Conservation (phyloP, 1,140 invertebrate species). For the Palaemon carinicauda region DNA sequence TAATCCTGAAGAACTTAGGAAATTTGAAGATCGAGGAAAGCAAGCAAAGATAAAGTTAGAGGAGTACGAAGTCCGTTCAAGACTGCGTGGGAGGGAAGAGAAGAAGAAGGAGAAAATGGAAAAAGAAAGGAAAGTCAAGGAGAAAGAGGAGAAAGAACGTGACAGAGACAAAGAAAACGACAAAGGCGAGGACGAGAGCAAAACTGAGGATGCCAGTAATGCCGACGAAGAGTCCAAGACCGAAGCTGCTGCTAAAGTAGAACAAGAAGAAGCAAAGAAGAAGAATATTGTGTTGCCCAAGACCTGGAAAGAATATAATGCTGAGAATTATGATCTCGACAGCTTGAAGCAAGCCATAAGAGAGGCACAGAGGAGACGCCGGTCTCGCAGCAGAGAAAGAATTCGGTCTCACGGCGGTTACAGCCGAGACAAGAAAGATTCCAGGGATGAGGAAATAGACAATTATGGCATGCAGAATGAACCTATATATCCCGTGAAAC, state of each 20-base stretch:
- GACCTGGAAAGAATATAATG: too few species aligned
- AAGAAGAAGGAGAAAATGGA: background rate
- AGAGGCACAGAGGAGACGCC: too few species aligned
- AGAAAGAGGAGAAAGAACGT: background rate
- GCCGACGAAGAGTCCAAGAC: background rate
- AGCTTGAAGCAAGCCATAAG: too few species aligned
- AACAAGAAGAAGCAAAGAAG: background rate
- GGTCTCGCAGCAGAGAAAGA: too few species aligned
- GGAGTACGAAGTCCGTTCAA: slow-evolving; percentile 24
- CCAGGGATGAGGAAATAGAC: too few species aligned
- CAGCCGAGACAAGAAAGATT: too few species aligned
- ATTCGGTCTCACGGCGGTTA: too few species aligned
- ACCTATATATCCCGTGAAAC: too few species aligned
- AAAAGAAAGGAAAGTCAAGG: background rate
- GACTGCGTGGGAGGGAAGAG: background rate
- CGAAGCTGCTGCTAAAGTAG: background rate
- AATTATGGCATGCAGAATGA: too few species aligned
- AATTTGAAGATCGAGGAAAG: slow-evolving; percentile 44
- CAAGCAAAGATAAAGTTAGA: slow-evolving; percentile 18
- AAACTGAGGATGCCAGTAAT: background rate
- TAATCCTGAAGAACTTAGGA: slow-evolving; percentile 48
- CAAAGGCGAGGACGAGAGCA: background rate
- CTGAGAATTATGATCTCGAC: too few species aligned
- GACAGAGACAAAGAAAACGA: background rate
- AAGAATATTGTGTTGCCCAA: too few species aligned